A percentile compares a stretch with the other conserved stretches of the same genome.
Evolutionary conservation across 2,888 invertebrate genomes (phyloP).

Genomic region (Rhynchonema sp.): DNA sequence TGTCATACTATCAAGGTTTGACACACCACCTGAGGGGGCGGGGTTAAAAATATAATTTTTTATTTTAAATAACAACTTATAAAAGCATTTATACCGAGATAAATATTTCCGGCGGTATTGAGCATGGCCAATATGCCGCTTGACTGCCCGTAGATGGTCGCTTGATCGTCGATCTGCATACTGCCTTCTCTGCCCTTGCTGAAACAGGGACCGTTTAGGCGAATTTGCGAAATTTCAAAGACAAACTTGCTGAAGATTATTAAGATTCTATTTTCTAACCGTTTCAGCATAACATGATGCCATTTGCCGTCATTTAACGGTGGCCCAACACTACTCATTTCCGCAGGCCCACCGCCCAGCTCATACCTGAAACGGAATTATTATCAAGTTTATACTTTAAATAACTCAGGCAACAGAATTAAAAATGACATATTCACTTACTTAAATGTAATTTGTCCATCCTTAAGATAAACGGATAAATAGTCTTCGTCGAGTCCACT

Average conservation of each 20-base stretch:
- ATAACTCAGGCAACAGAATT: no score
- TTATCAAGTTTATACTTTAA: no score
- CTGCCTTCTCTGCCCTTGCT: conserved; percentile 39
- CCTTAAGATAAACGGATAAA: conserved; percentile 45
- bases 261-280: conserved; percentile 15
- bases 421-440: no score
- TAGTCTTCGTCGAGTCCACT: conserved; percentile 47
- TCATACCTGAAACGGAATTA: no score
- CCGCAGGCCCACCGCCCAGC: conserved; percentile 53
- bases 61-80: no score
- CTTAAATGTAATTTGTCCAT: conserved; percentile 47
- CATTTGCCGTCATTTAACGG: conserved; percentile 55
- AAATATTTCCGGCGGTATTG: conserved; percentile 57
- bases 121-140: conserved; percentile 28
- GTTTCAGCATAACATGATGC: conserved; percentile 46
- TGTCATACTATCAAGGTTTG: no score
- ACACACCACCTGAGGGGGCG: no score
- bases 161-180: conserved; percentile 51
- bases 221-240: not conserved
- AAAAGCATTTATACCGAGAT: no score
- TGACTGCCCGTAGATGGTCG: conserved; percentile 44
- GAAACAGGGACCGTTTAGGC: not conserved
- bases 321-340: conserved; percentile 41
- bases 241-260: not conserved
- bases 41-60: no score